Evolutionary conservation across 2,888 invertebrate genomes (phyloP).

Genomic region (Cancer borealis): DNA sequence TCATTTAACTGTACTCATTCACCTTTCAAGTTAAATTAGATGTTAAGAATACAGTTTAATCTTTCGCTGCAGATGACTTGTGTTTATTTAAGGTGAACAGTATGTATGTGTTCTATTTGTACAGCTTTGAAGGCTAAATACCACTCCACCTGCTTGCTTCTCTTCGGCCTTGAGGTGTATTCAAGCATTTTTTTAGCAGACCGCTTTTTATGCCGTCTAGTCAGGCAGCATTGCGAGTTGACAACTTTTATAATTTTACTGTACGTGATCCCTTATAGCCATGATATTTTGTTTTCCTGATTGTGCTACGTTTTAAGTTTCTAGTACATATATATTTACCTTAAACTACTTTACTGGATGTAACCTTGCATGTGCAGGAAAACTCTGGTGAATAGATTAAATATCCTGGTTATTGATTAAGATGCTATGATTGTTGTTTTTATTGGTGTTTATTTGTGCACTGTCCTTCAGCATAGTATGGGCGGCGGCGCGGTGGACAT

Average conservation of each 20-base stretch:
- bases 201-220: not conserved
- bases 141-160: not conserved
- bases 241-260: not conserved
- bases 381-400: not conserved
- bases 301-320: too few species aligned
- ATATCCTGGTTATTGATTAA: not conserved
- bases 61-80: not conserved
- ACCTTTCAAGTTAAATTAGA: not conserved
- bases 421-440: not conserved
- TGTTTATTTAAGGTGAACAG: not conserved
- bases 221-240: not conserved
- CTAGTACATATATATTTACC: too few species aligned
- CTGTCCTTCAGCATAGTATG: not conserved
- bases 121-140: not conserved
- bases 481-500: constrained; percentile 1
- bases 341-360: not conserved
- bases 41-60: not conserved
- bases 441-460: not conserved
- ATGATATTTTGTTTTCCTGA: too few species aligned
- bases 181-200: not conserved
- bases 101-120: not conserved
- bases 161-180: not conserved
- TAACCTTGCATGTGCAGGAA: not conserved
- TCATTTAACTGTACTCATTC: not conserved
- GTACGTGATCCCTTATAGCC: not conserved